A percentile compares a stretch with the other conserved stretches of the same genome.
These are phyloP conservation scores for rat (Rattus norvegicus) DNA, from an alignment of 2,113 vertebrate genomes.

Conservation along the genomic window GRCr8 NC_086019.1:212129501-212130000, in stretches of 20 bases:
- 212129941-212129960: slow-evolving; percentile 49
- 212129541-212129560: not conserved
- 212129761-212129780: not conserved
- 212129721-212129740: too few species aligned
- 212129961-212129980: not conserved
- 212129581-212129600: not conserved
- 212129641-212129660: not conserved
- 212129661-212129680: not conserved
- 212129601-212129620: not conserved
- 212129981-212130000: not conserved
- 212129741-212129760: not conserved
- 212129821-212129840: not conserved
- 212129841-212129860: not conserved
- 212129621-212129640: not conserved
- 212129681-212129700: not conserved
- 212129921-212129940: slow-evolving; percentile 73
- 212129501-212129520: not conserved
- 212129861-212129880: not conserved
- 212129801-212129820: not conserved
- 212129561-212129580: not conserved
- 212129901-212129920: not conserved
- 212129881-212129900: not conserved
- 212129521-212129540: not conserved
- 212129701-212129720: slow-evolving; percentile 46
- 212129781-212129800: not conserved